Percentiles rank a stretch among this genome's conserved stretches.
Conservation (phyloP, 1,140 invertebrate species). For the Habropoda laboriosa region DNA sequence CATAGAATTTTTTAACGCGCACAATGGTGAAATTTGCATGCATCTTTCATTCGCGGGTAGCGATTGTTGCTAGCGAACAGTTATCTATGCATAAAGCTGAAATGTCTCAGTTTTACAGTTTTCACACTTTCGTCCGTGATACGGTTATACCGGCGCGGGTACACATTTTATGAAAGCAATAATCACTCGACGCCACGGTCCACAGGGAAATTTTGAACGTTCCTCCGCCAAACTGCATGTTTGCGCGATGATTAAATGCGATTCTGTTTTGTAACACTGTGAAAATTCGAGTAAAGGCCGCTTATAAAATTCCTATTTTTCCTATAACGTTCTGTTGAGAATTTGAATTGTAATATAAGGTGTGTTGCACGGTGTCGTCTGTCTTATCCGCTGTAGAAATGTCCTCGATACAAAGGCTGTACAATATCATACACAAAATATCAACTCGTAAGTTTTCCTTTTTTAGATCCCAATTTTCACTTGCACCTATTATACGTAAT, state of each 20-base stretch:
- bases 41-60: slow-evolving; percentile 22
- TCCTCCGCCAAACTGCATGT: not conserved
- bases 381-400: no score
- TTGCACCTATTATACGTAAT: no score
- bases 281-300: not conserved
- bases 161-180: slow-evolving; percentile 19
- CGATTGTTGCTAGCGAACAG: not conserved
- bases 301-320: not conserved
- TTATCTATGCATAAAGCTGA: slow-evolving; percentile 23
- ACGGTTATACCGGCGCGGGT: not conserved
- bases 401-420: no score
- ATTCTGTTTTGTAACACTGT: not conserved
- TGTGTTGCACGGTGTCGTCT: no score
- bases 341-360: not conserved
- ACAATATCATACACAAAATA: no score
- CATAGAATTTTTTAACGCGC: slow-evolving; percentile 64
- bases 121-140: slow-evolving; percentile 34
- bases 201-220: slow-evolving; percentile 14
- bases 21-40: slow-evolving; percentile 40
- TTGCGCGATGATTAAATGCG: not conserved
- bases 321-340: not conserved
- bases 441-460: no score
- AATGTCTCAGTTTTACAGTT: slow-evolving; percentile 31
- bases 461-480: no score
- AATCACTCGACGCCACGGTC: slow-evolving; percentile 1